phyloP scores from a whole-genome alignment of 2,797 vertebrate genomes.

The Sphenopsis melanotis region DNA sequence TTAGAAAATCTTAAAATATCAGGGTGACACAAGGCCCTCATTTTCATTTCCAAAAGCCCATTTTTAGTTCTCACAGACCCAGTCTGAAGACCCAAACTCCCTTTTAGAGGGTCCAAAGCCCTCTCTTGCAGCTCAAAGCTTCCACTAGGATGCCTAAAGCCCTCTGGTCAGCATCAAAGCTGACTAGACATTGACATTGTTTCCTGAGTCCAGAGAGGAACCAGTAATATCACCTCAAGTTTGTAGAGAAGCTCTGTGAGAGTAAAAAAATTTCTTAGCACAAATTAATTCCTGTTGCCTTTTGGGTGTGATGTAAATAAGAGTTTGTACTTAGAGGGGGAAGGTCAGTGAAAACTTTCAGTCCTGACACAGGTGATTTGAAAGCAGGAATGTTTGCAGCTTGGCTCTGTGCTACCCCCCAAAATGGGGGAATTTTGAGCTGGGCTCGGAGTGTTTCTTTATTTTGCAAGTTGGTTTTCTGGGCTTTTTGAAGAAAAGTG shows the following conservation, averaged over 20 bases:
- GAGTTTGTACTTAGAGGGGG: neutral
- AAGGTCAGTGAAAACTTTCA: neutral
- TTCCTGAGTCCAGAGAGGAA: neutral
- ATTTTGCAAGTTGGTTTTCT: neutral
- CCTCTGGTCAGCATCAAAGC: neutral
- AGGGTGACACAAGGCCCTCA: neutral
- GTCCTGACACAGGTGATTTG: neutral
- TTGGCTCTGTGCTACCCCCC: neutral
- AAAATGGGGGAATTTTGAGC: neutral
- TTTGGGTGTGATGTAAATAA: neutral
- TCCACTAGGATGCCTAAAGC: neutral
- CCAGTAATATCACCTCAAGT: too few species aligned
- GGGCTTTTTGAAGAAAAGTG: neutral
- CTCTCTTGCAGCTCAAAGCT: neutral
- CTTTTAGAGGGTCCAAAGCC: neutral
- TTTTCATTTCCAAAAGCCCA: neutral
- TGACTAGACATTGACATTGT: neutral
- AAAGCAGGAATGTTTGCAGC: neutral
- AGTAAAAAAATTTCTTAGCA: neutral
- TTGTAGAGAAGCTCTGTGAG: fast-evolving
- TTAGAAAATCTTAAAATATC: too few species aligned
- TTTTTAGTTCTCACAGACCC: neutral
- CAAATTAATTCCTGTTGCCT: neutral
- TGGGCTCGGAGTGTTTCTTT: fast-evolving
- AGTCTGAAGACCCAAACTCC: neutral